These are phyloP conservation scores for Sinosuthora webbiana DNA, from an alignment of 2,113 vertebrate genomes.

Conservation along the genomic window DNA sequence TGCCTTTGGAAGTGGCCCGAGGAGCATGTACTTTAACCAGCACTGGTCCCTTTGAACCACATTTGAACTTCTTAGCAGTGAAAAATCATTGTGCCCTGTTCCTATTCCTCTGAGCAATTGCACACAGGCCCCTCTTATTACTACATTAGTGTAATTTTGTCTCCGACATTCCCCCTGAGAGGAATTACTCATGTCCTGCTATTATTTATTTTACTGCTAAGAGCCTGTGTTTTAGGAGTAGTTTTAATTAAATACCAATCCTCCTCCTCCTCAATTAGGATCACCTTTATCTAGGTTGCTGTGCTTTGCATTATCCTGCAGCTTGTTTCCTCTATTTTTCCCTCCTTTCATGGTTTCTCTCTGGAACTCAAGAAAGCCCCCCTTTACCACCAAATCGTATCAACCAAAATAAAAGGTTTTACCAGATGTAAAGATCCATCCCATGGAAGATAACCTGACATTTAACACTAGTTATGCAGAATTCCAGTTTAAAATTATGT, in stretches of 20 bases:
- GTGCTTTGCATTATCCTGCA: neutral
- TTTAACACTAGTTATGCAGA: neutral
- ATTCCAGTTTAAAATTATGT: neutral
- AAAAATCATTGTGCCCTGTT: neutral
- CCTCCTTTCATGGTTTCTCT: neutral
- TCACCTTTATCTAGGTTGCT: constrained; percentile 13
- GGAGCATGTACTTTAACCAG: neutral
- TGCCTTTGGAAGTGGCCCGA: fast-evolving
- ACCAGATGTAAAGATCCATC: neutral
- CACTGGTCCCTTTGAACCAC: neutral
- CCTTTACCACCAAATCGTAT: neutral
- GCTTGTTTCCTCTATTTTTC: neutral
- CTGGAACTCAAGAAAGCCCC: neutral
- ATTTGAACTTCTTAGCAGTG: constrained; percentile 14
- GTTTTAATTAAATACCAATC: constrained; percentile 48
- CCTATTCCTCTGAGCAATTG: constrained; percentile 7
- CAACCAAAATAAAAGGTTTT: neutral
- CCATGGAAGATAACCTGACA: neutral
- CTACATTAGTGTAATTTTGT: constrained; percentile 39
- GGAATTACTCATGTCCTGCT: constrained; percentile 43
- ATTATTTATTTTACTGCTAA: constrained; percentile 46
- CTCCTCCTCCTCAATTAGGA: constrained; percentile 33
- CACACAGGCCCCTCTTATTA: constrained; percentile 12
- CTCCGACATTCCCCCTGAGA: neutral
- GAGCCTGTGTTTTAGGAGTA: constrained; percentile 6